Evolutionary conservation across 2,888 invertebrate species (phyloP), one percentile per base, ranked within the genome.

Genomic region (Oasisia sp.): DNA sequence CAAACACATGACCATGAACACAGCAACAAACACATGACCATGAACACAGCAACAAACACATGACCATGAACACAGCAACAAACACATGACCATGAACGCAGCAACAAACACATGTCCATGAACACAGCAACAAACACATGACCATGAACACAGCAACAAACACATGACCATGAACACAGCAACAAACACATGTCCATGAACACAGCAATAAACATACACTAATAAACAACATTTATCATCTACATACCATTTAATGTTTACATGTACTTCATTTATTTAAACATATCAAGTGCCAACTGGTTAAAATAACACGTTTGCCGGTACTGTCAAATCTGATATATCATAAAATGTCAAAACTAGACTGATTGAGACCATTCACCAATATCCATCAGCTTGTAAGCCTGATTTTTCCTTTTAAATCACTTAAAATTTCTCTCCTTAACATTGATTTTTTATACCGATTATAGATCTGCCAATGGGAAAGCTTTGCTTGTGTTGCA

Each of bases 21-120:
- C 32, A 32, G 89, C 45, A 89, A 12, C 89, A 32, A 4, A 89
- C n/a, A 4, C 4, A 9, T 45, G 45, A 9, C 45, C 45, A 45
- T 45, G 45, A 45, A 45, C 45, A 45, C 45, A 45, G 97, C 45
- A 45, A 9, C 45, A 45, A 4, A 45, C n/a, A n/a, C n/a, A 9
- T 45, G 58, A 3, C 58, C 58, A 0, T 58, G 58, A 90, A 91
- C 27, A n/a, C 32, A 90, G 45, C 50, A 50, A 12, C 50, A 50
- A 9, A 50, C 32, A 9, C 9, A 11, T 32, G 32, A 89, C 32
- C 32, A n/a, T 89, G 89, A 32, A 32, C n/a, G 7, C 32, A 32
- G 89, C 45, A 89, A 12, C 89, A 32, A 4, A 89, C n/a, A 32
- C 7, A 8, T 4, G 45, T 45, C 45, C 45, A 45, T 45, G 45